phyloP scores from a whole-genome alignment of 2,797 vertebrate species.

The Poeciliopsis gracilis region DNA sequence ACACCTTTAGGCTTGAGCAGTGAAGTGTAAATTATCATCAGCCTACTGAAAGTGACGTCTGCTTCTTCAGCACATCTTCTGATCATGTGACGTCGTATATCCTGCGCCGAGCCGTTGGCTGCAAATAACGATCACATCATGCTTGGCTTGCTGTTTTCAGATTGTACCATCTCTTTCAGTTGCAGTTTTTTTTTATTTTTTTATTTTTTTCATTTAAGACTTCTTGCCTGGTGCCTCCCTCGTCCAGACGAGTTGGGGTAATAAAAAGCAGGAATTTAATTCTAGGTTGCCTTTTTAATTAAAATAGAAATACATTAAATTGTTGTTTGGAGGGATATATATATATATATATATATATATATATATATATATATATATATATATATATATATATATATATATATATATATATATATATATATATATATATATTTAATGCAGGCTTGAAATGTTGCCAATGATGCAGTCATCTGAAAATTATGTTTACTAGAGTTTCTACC shows the following conservation, averaged over 20 bases:
- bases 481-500: not conserved
- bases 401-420: not conserved
- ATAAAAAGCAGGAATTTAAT: conserved; percentile 32
- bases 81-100: not conserved
- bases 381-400: not conserved
- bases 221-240: conserved; percentile 18
- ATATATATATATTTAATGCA: not conserved
- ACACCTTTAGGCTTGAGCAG: conserved; percentile 22
- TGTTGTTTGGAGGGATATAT: conserved; percentile 1
- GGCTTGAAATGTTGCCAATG: not conserved
- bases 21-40: conserved; percentile 41
- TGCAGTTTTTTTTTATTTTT: not conserved
- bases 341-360: too few species aligned
- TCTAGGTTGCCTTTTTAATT: conserved; percentile 13
- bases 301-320: conserved; percentile 13
- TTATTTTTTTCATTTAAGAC: not conserved
- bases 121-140: conserved; percentile 22
- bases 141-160: conserved; percentile 16
- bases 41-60: not conserved
- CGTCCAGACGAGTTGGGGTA: conserved; percentile 27
- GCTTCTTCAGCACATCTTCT: conserved; percentile 12
- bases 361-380: not conserved
- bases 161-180: conserved; percentile 12
- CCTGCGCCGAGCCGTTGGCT: conserved; percentile 14
- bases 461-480: conserved; percentile 12